Conservation (phyloP, 1,140 invertebrate genomes). For the Drosophila sulfurigaster region DNA sequence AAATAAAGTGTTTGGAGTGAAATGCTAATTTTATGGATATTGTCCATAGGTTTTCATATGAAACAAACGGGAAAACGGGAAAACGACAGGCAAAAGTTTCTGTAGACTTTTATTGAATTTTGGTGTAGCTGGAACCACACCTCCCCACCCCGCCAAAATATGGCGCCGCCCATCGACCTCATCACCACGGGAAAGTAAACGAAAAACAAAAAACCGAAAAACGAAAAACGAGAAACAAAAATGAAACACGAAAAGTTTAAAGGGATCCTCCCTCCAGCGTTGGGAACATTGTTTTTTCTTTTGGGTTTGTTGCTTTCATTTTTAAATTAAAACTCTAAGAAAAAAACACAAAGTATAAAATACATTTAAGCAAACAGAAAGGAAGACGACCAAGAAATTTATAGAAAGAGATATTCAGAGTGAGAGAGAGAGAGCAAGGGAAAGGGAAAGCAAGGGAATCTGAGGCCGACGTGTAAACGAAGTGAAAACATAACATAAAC, state of each 20-base stretch:
- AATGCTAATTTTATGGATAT: slow-evolving; percentile 69
- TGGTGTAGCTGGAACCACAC: slow-evolving; percentile 28
- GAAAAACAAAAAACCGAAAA: slow-evolving; percentile 49
- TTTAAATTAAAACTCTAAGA: slow-evolving; percentile 65
- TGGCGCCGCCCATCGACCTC: slow-evolving; percentile 13
- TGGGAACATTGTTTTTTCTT: slow-evolving; percentile 32
- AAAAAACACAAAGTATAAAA: slow-evolving; percentile 53
- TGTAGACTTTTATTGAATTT: slow-evolving; percentile 66
- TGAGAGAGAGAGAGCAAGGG: not conserved
- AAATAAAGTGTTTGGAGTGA: slow-evolving; percentile 58
- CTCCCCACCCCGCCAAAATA: not conserved
- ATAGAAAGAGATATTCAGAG: not conserved
- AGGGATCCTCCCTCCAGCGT: slow-evolving; percentile 53
- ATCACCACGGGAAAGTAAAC: slow-evolving; percentile 36
- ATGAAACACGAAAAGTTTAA: slow-evolving; percentile 53
- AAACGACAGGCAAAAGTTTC: slow-evolving; percentile 55
- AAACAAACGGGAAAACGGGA: slow-evolving; percentile 28
- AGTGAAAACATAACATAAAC: slow-evolving; percentile 68
- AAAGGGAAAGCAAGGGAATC: not conserved
- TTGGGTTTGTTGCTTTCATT: slow-evolving; percentile 56
- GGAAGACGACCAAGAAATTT: not conserved
- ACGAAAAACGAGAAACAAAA: slow-evolving; percentile 44
- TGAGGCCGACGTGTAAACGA: slow-evolving; percentile 60
- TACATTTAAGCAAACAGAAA: slow-evolving; percentile 48
- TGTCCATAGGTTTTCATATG: slow-evolving; percentile 58